Evolutionary conservation across 2,113 vertebrate species (phyloP).

Genomic region (Zosterops pallidus): DNA sequence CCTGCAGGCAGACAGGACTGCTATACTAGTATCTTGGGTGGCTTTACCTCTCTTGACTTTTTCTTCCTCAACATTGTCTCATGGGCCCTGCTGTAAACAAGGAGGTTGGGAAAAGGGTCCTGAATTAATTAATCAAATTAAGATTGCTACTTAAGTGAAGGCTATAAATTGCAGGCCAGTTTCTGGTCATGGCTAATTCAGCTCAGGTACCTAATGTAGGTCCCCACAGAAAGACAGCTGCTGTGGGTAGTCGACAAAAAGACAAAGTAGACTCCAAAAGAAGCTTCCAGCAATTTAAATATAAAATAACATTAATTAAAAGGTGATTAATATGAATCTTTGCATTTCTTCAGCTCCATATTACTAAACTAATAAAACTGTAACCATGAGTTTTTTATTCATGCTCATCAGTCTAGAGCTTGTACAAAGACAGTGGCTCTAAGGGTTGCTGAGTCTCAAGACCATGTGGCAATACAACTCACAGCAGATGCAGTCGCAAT

Average conservation of each 20-base stretch:
- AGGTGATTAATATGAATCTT: not conserved
- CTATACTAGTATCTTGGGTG: not conserved
- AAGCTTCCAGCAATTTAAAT: not conserved
- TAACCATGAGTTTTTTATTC: not conserved
- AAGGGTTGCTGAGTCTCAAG: not conserved
- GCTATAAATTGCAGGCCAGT: not conserved
- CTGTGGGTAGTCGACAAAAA: not conserved
- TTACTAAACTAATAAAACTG: not conserved
- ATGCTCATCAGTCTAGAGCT: not conserved
- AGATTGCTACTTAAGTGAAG: not conserved
- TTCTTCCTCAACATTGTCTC: not conserved
- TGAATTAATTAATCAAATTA: not conserved
- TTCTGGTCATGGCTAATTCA: not conserved
- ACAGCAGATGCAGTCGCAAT: accelerated
- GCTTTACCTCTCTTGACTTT: not conserved
- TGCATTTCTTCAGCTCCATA: not conserved
- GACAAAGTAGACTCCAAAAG: not conserved
- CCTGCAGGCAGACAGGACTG: not conserved
- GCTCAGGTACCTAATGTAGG: not conserved
- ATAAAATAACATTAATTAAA: not conserved
- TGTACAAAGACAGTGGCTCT: not conserved
- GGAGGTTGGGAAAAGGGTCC: not conserved
- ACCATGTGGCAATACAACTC: not conserved
- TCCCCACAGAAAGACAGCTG: not conserved
- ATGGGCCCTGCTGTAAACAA: not conserved